Evolutionary conservation across 2,113 vertebrate species (phyloP).

Genomic region (Eulacestoma nigropectus): DNA sequence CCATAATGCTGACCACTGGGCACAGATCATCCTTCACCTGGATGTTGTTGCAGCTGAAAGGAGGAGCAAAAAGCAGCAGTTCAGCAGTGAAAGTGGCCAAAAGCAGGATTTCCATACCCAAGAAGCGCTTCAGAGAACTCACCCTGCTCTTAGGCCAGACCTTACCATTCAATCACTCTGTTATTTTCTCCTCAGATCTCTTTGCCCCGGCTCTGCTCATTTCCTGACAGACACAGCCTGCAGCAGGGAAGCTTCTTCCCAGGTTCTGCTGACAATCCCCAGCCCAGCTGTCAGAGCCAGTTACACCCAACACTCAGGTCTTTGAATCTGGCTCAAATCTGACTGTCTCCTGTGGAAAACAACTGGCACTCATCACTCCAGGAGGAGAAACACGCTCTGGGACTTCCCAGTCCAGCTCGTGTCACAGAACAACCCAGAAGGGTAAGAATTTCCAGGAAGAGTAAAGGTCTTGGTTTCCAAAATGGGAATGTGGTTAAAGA

Average conservation of each 20-base stretch:
- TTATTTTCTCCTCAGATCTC: rapidly evolving
- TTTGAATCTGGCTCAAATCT: not conserved
- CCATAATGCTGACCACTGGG: rapidly evolving
- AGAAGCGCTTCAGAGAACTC: not conserved
- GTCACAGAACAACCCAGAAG: not conserved
- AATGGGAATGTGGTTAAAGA: not conserved
- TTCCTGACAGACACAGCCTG: not conserved
- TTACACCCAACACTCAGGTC: rapidly evolving
- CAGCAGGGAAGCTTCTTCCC: not conserved
- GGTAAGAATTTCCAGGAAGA: not conserved
- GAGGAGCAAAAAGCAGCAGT: not conserved
- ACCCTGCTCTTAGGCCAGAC: rapidly evolving
- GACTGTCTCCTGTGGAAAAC: rapidly evolving
- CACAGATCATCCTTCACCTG: not conserved
- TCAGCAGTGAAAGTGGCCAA: not conserved
- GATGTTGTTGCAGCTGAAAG: not conserved
- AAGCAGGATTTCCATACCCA: not conserved
- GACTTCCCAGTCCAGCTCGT: rapidly evolving
- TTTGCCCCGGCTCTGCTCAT: not conserved
- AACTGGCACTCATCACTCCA: rapidly evolving
- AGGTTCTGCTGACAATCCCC: not conserved
- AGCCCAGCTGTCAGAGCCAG: not conserved
- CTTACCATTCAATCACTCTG: rapidly evolving
- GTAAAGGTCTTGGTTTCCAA: not conserved
- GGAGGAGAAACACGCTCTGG: rapidly evolving